phyloP scores from a whole-genome alignment of 2,888 invertebrate genomes.

The Conistra vaccinii region DNA sequence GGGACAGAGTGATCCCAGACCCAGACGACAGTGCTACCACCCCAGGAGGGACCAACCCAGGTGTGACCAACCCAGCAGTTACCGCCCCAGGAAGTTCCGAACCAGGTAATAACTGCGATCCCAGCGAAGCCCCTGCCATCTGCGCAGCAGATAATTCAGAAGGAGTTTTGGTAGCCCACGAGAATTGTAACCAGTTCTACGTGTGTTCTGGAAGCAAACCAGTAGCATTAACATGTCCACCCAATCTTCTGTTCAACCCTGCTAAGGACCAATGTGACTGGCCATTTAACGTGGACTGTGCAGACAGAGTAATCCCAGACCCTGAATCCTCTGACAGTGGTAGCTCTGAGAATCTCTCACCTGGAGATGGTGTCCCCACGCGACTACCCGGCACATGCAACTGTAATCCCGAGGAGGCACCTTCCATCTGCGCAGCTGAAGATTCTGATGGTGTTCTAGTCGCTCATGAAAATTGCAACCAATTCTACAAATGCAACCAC shows the following conservation, averaged over 20 bases:
- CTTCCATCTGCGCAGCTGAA: slow-evolving; percentile 68
- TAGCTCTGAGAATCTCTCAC: not conserved
- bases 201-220: slow-evolving; percentile 68
- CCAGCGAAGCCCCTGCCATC: slow-evolving; percentile 68
- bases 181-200: slow-evolving; percentile 76
- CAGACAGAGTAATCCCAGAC: slow-evolving; percentile 55
- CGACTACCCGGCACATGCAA: not conserved
- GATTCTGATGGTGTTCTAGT: slow-evolving; percentile 68
- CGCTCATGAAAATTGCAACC: slow-evolving; percentile 74
- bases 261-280: slow-evolving; percentile 72
- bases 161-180: slow-evolving; percentile 71
- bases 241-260: slow-evolving; percentile 67
- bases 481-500: slow-evolving; percentile 72
- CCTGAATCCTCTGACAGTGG: not conserved
- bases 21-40: slow-evolving; percentile 1
- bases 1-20: slow-evolving; percentile 60
- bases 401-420: slow-evolving; percentile 66
- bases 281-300: slow-evolving; percentile 72
- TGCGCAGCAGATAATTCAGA: slow-evolving; percentile 70
- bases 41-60: slow-evolving; percentile 4
- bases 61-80: slow-evolving; percentile 17
- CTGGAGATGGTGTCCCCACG: slow-evolving; percentile 24
- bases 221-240: slow-evolving; percentile 59
- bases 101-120: slow-evolving; percentile 57
- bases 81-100: slow-evolving; percentile 6